These are phyloP conservation scores for Congeria kusceri DNA, from an alignment of 2,888 invertebrate species.

Conservation along the genomic window DNA sequence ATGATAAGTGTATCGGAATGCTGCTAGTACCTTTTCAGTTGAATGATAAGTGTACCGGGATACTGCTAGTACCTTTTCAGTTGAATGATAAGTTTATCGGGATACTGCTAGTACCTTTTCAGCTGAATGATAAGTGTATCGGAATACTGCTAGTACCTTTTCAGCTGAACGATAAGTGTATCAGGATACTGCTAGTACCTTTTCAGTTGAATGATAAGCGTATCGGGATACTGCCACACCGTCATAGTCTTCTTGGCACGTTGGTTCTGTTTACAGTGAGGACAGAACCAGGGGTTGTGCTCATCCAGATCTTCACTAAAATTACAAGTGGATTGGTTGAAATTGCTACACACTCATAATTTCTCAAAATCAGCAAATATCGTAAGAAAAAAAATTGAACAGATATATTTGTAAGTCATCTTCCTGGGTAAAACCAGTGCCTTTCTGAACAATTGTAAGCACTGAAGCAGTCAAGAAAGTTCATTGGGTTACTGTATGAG, in stretches of 20 bases:
- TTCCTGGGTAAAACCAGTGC: too few relatives aligned
- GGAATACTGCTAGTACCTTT: constrained; percentile 88
- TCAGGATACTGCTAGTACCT: constrained; percentile 88
- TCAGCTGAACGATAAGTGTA: constrained; percentile 89
- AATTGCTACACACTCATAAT: too few relatives aligned
- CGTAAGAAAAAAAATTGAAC: too few relatives aligned
- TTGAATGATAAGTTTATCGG: constrained; percentile 89
- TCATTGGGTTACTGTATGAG: too few relatives aligned
- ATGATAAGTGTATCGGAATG: not conserved
- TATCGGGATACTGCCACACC: constrained; percentile 89
- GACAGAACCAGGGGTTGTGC: constrained; percentile 90
- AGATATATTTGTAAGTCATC: too few relatives aligned
- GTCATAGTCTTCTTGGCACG: constrained; percentile 89
- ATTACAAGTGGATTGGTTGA: too few relatives aligned
- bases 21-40: not conserved
- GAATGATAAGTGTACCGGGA: not conserved
- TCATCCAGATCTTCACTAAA: constrained; percentile 89
- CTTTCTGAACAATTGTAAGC: constrained; percentile 14
- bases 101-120: constrained; percentile 88
- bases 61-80: constrained; percentile 87
- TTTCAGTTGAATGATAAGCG: constrained; percentile 89
- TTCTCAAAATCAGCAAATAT: too few relatives aligned
- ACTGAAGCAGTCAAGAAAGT: not conserved
- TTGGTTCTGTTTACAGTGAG: constrained; percentile 88
- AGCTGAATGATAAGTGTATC: constrained; percentile 89